Percentiles rank a stretch among this genome's conserved stretches.
Evolutionary conservation across 2,888 invertebrate genomes (phyloP).

Genomic region (Tachina lurida): DNA sequence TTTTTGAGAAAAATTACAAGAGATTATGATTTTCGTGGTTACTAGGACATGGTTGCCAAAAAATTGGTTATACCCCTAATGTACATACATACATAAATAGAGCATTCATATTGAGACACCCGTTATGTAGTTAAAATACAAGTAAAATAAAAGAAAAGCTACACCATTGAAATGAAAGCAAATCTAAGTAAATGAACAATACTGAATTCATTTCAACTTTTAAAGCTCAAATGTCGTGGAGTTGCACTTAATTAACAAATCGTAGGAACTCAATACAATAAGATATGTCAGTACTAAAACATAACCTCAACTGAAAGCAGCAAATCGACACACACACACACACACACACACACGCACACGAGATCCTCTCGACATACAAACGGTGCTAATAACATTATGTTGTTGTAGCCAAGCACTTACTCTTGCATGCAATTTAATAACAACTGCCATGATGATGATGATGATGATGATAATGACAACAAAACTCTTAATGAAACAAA

Average conservation of each 20-base stretch:
- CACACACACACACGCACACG: background rate
- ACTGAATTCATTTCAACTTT: slow-evolving; percentile 60
- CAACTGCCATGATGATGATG: slow-evolving; percentile 36
- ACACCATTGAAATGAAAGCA: slow-evolving; percentile 40
- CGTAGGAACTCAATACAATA: slow-evolving; percentile 52
- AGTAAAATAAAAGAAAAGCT: background rate
- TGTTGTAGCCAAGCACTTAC: slow-evolving; percentile 18
- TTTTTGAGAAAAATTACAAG: no score
- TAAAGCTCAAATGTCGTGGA: slow-evolving; percentile 74
- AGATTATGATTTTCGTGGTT: no score
- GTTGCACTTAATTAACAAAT: slow-evolving; percentile 82
- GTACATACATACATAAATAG: no score
- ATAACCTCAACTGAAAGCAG: slow-evolving; percentile 79
- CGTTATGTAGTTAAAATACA: background rate
- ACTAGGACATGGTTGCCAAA: no score
- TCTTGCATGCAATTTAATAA: slow-evolving; percentile 36
- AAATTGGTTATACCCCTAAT: no score
- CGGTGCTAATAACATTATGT: slow-evolving; percentile 42
- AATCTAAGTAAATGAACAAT: slow-evolving; percentile 56
- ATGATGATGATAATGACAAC: slow-evolving; percentile 29
- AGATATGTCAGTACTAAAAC: slow-evolving; percentile 76
- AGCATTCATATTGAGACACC: no score
- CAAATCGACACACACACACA: background rate
- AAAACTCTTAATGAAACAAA: slow-evolving; percentile 30
- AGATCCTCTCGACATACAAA: background rate